Conservation (phyloP, 23 tunicate genomes). For the Clavelina lepadiformis region DNA sequence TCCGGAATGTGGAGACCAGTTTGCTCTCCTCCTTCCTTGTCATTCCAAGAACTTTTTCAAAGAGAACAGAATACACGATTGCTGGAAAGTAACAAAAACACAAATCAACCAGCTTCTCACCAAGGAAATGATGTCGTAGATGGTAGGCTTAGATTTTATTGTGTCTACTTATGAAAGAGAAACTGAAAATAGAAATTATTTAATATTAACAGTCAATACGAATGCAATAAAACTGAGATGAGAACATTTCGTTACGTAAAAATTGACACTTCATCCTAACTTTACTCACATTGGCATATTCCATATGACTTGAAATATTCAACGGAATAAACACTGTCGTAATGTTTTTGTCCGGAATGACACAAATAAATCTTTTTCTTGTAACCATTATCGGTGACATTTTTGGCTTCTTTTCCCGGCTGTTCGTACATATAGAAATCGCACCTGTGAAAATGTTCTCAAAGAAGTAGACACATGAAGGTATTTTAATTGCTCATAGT, state of each 20-base stretch:
- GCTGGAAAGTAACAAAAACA: no score
- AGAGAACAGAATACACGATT: slow-evolving; percentile 41
- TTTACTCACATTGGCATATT: slow-evolving; percentile 62
- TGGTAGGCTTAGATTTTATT: no score
- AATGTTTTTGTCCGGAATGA: slow-evolving; percentile 63
- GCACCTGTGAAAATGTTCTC: slow-evolving; percentile 30
- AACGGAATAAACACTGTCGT: slow-evolving; percentile 48
- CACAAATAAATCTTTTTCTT: slow-evolving; percentile 32
- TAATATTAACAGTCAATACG: no score
- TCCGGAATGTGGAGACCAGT: slow-evolving; percentile 44
- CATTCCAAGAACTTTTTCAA: slow-evolving; percentile 46
- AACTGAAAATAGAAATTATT: no score
- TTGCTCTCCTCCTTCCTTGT: slow-evolving; percentile 10
- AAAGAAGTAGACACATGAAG: no score
- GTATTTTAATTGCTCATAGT: no score
- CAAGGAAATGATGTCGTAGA: no score
- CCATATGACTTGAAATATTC: slow-evolving; percentile 41
- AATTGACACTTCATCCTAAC: not conserved
- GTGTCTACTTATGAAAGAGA: no score
- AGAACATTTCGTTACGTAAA: no score
- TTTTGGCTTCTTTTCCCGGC: slow-evolving; percentile 58
- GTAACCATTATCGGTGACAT: slow-evolving; percentile 57
- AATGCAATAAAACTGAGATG: not conserved
- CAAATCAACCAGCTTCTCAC: no score
- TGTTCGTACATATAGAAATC: slow-evolving; percentile 60